Percentiles rank a stretch among this genome's conserved stretches.
These are phyloP conservation scores for Oryzias javanicus DNA, from an alignment of 2,113 vertebrate genomes.

Conservation along the genomic window DNA sequence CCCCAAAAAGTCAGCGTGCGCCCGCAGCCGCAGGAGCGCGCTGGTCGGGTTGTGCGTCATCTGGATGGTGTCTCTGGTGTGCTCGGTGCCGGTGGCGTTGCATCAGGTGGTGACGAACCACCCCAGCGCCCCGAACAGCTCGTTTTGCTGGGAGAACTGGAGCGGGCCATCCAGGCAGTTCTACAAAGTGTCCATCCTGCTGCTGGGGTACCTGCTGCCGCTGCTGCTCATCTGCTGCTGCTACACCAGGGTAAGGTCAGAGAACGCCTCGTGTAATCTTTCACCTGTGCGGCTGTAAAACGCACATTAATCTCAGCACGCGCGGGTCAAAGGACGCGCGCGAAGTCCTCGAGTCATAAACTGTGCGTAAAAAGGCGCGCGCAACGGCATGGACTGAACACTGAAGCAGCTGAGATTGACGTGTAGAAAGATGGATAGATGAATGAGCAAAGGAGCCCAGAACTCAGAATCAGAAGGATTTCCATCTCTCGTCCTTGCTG, in stretches of 20 bases:
- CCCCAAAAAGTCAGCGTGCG: constrained; percentile 65
- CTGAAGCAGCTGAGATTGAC: no score
- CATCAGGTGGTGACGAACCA: constrained; percentile 76
- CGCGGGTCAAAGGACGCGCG: constrained; percentile 26
- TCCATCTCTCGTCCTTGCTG: no score
- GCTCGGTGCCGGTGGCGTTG: constrained; percentile 80
- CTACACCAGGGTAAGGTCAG: constrained; percentile 78
- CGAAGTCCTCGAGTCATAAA: constrained; percentile 14
- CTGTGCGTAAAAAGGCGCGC: constrained; percentile 35
- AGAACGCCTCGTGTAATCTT: neutral
- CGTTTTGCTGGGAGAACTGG: constrained; percentile 87
- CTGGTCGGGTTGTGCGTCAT: constrained; percentile 69
- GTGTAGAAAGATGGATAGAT: no score
- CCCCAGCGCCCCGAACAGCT: constrained; percentile 78
- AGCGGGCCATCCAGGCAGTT: constrained; percentile 57
- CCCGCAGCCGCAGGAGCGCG: constrained; percentile 77
- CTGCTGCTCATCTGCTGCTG: constrained; percentile 85
- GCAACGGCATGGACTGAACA: neutral
- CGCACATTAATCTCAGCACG: neutral
- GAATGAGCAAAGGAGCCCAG: no score
- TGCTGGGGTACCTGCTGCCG: constrained; percentile 82
- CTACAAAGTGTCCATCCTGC: constrained; percentile 79
- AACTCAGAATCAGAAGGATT: no score
- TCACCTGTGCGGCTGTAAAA: constrained; percentile 15
- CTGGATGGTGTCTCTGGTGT: constrained; percentile 79